Evolutionary conservation across 2,113 vertebrate genomes (phyloP), one percentile per base, ranked within the genome.

Genomic region (Pseudopipra pipra): DNA sequence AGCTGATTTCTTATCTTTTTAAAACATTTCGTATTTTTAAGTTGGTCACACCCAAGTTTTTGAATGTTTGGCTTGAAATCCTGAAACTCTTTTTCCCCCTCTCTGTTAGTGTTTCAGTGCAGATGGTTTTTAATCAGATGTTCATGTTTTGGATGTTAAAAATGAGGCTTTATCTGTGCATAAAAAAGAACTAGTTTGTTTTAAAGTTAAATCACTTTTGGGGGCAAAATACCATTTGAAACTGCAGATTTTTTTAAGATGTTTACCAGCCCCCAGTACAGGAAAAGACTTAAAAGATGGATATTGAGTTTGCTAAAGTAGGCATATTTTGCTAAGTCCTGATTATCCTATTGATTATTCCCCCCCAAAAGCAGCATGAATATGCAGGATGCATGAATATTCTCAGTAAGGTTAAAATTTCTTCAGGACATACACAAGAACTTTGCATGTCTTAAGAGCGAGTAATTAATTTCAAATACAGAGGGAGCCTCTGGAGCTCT

Each of bases 401-500:
- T 80, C 94, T 88, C 85, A 55, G 24, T 30, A 59, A 63, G 65
- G 61, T 67, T 63, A 63, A 27, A n/a, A 84, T 95, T 94, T 96
- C 68, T 94, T 77, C 44, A 44, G 63, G 88, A 84, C 31, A 25
- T 49, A 23, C 0, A 2, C 8, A 41, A 62, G 55, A 92, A 37
- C 62, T 33, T 22, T 46, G n/a, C 0, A 0, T 43, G 59, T 90
- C 55, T 93, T 66, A 52, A 49, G 76, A 81, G 67, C 10, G 0
- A 74, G 8, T 58, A 39, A 66, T 83, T 83, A 71, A 80, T 90
- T 86, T 73, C 82, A 41, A 66, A 77, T 63, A 27, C 71, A 85
- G 73, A 37, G 35, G 51, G 66, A 86, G 68, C 39, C 68, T 95
- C 94, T 75, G 70, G 43, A 75, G 68, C 46, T 5, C 56, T 75